A percentile compares a stretch with the other conserved stretches of the same genome.
These are phyloP conservation scores for Gymnocypris eckloni DNA, from an alignment of 2,797 vertebrate species.

Conservation along the genomic window DNA sequence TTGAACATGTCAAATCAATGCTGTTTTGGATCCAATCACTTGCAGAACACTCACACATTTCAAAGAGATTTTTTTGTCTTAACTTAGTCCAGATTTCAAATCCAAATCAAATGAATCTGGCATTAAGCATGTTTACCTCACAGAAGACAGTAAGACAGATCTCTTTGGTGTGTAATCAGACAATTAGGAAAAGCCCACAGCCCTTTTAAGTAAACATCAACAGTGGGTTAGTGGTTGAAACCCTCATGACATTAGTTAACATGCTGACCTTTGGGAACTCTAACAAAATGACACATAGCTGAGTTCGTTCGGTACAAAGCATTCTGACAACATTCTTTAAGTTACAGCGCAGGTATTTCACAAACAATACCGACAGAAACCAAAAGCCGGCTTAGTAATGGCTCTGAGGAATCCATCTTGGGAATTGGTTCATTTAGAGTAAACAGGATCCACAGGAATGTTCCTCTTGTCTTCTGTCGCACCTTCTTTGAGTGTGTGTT, in stretches of 20 bases:
- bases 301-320: neutral
- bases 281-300: neutral
- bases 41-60: neutral
- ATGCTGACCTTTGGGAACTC: neutral
- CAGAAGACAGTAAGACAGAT: neutral
- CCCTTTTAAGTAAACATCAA: constrained; percentile 25
- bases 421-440: constrained; percentile 31
- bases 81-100: neutral
- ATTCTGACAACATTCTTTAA: constrained; percentile 26
- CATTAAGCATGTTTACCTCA: neutral
- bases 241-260: neutral
- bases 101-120: neutral
- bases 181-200: neutral
- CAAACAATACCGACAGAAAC: constrained; percentile 40
- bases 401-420: constrained; percentile 35
- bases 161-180: constrained; percentile 23
- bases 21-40: neutral
- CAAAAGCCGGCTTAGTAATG: constrained; percentile 30
- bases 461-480: constrained; percentile 16
- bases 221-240: constrained; percentile 11
- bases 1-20: neutral
- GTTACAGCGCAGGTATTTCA: constrained; percentile 18
- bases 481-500: neutral
- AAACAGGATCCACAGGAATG: constrained; percentile 45
- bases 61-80: neutral